Percentiles rank a stretch among this genome's conserved stretches.
These are phyloP conservation scores for Rhabditophanes sp. DNA, from an alignment of 2,888 invertebrate genomes.

Conservation along the genomic window DNA sequence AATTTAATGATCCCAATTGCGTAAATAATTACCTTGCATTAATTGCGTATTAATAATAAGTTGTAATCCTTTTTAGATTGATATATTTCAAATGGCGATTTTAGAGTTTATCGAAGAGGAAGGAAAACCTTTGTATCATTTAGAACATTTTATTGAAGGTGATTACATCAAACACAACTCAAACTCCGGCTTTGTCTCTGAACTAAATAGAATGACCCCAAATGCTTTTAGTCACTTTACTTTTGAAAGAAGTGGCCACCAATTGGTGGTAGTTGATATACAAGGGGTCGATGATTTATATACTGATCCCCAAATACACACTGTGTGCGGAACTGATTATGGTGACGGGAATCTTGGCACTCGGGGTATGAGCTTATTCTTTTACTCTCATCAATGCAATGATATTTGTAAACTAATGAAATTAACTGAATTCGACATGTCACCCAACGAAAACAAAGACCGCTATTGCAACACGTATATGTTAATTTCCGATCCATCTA, in stretches of 20 bases:
- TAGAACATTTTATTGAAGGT: conserved; percentile 53
- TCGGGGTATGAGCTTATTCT: conserved; percentile 52
- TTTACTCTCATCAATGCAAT: conserved; percentile 52
- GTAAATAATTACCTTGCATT: too few relatives aligned
- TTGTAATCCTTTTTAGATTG: conserved; percentile 44
- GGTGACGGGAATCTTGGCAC: conserved; percentile 52
- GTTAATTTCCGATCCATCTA: conserved; percentile 4
- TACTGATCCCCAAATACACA: conserved; percentile 53
- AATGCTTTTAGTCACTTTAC: conserved; percentile 53
- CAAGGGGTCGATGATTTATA: conserved; percentile 53
- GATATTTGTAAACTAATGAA: conserved; percentile 49
- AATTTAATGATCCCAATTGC: too few relatives aligned
- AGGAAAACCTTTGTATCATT: conserved; percentile 48
- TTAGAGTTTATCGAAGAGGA: conserved; percentile 49
- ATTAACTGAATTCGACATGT: conserved; percentile 50
- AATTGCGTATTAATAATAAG: not conserved
- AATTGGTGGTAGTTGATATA: conserved; percentile 52
- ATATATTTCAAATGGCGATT: conserved; percentile 52
- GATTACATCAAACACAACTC: conserved; percentile 53
- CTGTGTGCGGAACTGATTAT: conserved; percentile 48
- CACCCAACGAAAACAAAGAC: conserved; percentile 43
- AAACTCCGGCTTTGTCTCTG: conserved; percentile 52
- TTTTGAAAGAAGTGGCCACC: conserved; percentile 53
- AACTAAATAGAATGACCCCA: conserved; percentile 49
- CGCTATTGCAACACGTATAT: not conserved